phyloP scores from a whole-genome alignment of 2,888 invertebrate genomes.

The Amaurobius ferox region DNA sequence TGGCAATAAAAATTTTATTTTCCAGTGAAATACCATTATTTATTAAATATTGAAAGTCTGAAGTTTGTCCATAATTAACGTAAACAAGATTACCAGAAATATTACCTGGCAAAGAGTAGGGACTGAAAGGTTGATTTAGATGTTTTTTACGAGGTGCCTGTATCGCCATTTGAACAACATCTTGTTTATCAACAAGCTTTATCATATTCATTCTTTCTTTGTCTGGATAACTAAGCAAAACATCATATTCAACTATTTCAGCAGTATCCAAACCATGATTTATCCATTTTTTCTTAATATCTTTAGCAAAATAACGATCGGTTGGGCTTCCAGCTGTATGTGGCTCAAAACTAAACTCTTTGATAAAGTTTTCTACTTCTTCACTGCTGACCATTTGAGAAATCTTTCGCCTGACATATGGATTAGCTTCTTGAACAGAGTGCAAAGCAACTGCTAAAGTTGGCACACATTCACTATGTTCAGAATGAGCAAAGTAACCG shows the following conservation, averaged over 20 bases:
- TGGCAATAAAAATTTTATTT: conserved; percentile 79
- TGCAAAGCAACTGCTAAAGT: conserved; percentile 72
- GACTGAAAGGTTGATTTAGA: conserved; percentile 74
- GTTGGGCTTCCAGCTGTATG: conserved; percentile 73
- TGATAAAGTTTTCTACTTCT: conserved; percentile 66
- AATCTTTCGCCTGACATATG: conserved; percentile 73
- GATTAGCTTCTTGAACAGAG: conserved; percentile 73
- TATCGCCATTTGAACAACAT: conserved; percentile 38
- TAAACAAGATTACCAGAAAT: conserved; percentile 76
- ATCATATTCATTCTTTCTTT: conserved; percentile 72
- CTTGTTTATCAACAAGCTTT: conserved; percentile 61
- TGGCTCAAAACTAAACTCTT: conserved; percentile 67
- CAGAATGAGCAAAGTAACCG: conserved; percentile 74
- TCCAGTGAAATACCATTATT: conserved; percentile 76
- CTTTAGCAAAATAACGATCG: conserved; percentile 72
- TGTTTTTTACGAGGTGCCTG: conserved; percentile 65
- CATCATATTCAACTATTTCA: conserved; percentile 73
- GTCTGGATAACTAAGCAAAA: conserved; percentile 73
- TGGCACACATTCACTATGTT: conserved; percentile 72
- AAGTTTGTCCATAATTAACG: conserved; percentile 78
- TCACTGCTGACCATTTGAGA: conserved; percentile 61
- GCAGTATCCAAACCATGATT: conserved; percentile 73
- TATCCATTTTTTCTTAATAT: conserved; percentile 69
- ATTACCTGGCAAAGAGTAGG: conserved; percentile 75
- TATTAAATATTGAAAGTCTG: conserved; percentile 77